phyloP scores from a whole-genome alignment of 2,888 invertebrate species.

The Lottia scabra region DNA sequence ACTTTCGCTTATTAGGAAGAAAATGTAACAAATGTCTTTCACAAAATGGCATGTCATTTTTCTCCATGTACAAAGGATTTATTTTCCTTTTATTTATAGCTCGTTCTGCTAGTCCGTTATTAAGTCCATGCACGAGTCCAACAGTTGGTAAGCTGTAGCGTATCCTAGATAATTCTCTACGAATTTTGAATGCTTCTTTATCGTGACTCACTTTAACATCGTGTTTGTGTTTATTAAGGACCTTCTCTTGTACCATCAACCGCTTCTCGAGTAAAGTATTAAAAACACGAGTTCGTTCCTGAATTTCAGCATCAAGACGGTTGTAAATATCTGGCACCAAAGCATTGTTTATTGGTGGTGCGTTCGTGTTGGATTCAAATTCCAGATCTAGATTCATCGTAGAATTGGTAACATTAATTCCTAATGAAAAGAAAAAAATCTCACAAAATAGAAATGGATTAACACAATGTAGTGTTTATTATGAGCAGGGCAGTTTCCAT shows the following conservation, averaged over 20 bases:
- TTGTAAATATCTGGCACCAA: slow-evolving; percentile 55
- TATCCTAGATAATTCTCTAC: too few species aligned
- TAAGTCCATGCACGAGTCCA: slow-evolving; percentile 33
- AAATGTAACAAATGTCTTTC: slow-evolving; percentile 52
- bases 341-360: slow-evolving; percentile 55
- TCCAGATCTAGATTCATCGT: too few species aligned
- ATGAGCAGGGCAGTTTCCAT: too few species aligned
- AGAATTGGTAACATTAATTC: too few species aligned
- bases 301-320: slow-evolving; percentile 52
- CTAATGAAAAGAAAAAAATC: too few species aligned
- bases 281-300: slow-evolving; percentile 43
- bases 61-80: slow-evolving; percentile 29
- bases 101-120: slow-evolving; percentile 41
- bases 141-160: too few species aligned
- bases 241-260: slow-evolving; percentile 44
- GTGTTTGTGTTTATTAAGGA: slow-evolving; percentile 44
- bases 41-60: slow-evolving; percentile 49
- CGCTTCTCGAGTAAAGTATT: slow-evolving; percentile 45
- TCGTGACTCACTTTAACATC: not conserved
- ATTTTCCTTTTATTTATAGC: slow-evolving; percentile 35
- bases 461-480: too few species aligned
- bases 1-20: slow-evolving; percentile 46
- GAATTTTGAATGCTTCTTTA: too few species aligned
- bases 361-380: not conserved
- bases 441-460: too few species aligned